Evolutionary conservation across 2,888 invertebrate species (phyloP), one percentile per base, ranked within the genome.

Genomic region (Lypha dubia): DNA sequence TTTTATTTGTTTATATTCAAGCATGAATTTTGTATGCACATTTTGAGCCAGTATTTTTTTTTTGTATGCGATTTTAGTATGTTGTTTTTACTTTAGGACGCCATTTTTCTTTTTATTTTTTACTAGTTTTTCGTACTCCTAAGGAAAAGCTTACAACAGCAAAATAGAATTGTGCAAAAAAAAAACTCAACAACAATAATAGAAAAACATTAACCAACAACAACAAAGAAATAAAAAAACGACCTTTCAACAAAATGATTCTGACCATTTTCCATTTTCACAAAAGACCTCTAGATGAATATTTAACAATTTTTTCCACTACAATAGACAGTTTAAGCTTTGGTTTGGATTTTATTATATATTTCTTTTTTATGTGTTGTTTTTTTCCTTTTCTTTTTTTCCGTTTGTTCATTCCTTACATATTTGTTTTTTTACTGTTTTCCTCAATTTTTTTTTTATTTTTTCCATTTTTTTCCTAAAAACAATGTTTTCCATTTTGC

Each of bases 251-350:
- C 74, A 84, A n/a, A n/a, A 84, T 81, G 77, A 81, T 81, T 84
- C 79, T 81, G 84, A 79, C 84, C 84, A 84, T 76, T 44, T 63
- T 46, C 46, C 70, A 70, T 70, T 84, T 81, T 79, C 44, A 74
- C 81, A 81, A 81, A 79, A 79, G 77, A 81, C 77, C 73, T 81
- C 77, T 24, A 60, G 51, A 84, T 84, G 84, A 81, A 84, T 84
- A 81, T 81, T 81, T 84, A 81, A 73, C 80, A 84, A 80, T 81
- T 77, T 84, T 84, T 81, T 84, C 70, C 84, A 79, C 77, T 81
- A 74, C 70, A 74, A 84, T 84, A 73, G 73, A 65, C 76, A 74
- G 77, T 81, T 81, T 76, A 65, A 70, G 81, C 67, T 76, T 77
- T 74, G 60, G 70, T 79, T 79, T 77, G 20, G 46, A 73, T 79